phyloP scores from a whole-genome alignment of 2,797 vertebrate genomes.

The Kryptolebias ocellatus region DNA sequence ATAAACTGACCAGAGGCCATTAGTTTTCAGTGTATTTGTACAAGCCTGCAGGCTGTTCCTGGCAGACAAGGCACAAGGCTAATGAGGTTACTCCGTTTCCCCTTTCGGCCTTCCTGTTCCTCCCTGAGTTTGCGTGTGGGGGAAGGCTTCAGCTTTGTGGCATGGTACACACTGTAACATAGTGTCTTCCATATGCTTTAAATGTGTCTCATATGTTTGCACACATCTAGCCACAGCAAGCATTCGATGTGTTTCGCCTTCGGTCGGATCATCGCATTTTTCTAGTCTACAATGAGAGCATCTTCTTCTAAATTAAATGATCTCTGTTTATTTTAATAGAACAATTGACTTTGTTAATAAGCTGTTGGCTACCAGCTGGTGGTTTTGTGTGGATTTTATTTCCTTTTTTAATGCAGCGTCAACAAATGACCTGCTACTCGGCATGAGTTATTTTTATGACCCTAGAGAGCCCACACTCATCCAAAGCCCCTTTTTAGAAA shows the following conservation, averaged over 20 bases:
- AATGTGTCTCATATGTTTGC: not conserved
- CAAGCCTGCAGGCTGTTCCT: slow-evolving; percentile 71
- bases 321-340: not conserved
- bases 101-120: slow-evolving; percentile 69
- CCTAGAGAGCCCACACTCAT: too few relatives aligned
- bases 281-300: not conserved
- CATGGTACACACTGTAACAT: slow-evolving; percentile 16
- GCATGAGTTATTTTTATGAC: not conserved
- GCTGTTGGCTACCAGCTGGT: not conserved
- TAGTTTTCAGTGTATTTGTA: slow-evolving; percentile 37
- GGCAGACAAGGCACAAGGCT: slow-evolving; percentile 67
- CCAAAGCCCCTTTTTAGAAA: not conserved
- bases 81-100: slow-evolving; percentile 76
- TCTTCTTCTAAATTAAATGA: not conserved
- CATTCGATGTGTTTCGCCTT: slow-evolving; percentile 3
- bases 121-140: slow-evolving; percentile 33
- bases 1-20: slow-evolving; percentile 57
- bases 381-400: not conserved
- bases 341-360: slow-evolving; percentile 9
- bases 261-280: not conserved
- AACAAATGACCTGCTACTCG: not conserved
- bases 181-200: slow-evolving; percentile 15
- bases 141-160: slow-evolving; percentile 23
- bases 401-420: not conserved
- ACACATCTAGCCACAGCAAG: not conserved